Conservation (phyloP, 2,797 vertebrate genomes). For the Phoebastria nigripes region DNA sequence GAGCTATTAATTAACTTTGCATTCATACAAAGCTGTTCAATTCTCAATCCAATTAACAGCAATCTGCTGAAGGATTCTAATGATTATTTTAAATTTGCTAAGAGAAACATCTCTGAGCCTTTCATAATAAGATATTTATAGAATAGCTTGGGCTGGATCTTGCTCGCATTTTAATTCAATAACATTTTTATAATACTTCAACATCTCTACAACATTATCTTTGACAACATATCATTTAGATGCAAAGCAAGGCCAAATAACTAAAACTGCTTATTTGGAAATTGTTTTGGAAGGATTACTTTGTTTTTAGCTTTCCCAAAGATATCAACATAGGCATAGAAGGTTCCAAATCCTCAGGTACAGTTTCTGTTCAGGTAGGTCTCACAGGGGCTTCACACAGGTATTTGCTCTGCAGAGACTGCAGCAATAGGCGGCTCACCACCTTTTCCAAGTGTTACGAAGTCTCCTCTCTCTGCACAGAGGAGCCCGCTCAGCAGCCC, state of each 20-base stretch:
- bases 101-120: conserved; percentile 80
- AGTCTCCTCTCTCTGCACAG: background rate
- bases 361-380: background rate
- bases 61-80: conserved; percentile 83
- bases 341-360: background rate
- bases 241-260: background rate
- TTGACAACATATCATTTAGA: background rate
- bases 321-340: accelerated
- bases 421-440: accelerated
- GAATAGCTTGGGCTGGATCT: conserved; percentile 58
- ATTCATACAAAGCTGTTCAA: conserved; percentile 80
- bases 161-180: conserved; percentile 56
- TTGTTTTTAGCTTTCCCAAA: background rate
- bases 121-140: conserved; percentile 79
- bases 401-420: background rate
- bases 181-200: conserved; percentile 55
- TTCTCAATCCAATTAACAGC: conserved; percentile 81
- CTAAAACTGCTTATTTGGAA: background rate
- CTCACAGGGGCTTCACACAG: accelerated
- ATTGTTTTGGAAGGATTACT: background rate
- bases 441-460: background rate
- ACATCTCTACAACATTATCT: background rate
- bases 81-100: conserved; percentile 82
- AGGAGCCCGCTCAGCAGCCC: background rate
- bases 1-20: conserved; percentile 85